Conservation (phyloP, 2,113 vertebrate species). For the Geococcyx californianus region DNA sequence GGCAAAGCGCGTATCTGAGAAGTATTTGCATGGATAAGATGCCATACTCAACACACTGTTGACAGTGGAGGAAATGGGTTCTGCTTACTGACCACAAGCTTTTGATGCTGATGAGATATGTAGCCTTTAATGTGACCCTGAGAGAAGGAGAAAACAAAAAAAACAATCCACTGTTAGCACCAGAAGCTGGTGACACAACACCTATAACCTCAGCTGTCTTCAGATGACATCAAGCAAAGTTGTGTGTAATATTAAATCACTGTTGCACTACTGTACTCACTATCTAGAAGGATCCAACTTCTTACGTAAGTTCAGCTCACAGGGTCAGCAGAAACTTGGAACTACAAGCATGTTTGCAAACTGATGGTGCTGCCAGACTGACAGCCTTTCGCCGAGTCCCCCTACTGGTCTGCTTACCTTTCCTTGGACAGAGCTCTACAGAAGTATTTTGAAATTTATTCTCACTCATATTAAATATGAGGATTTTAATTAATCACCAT, state of each 20-base stretch:
- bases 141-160: background rate
- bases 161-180: background rate
- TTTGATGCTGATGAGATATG: constrained; percentile 98
- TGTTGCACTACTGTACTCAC: background rate
- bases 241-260: background rate
- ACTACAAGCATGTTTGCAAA: accelerated
- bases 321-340: background rate
- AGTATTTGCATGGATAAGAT: background rate
- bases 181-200: background rate
- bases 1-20: background rate
- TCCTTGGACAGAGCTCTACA: background rate
- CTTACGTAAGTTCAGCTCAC: no score
- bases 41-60: constrained; percentile 79
- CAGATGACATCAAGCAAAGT: background rate
- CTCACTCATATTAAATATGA: background rate
- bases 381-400: background rate
- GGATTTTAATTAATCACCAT: background rate
- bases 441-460: background rate
- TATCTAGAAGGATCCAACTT: background rate
- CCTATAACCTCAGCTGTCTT: background rate
- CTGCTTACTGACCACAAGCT: constrained; percentile 97
- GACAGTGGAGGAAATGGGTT: constrained; percentile 94
- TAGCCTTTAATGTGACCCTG: constrained; percentile 99
- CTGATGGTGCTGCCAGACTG: background rate
- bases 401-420: background rate